These are phyloP conservation scores for Gambusia holbrooki DNA, from an alignment of 2,113 vertebrate genomes.

Conservation along the genomic window DNA sequence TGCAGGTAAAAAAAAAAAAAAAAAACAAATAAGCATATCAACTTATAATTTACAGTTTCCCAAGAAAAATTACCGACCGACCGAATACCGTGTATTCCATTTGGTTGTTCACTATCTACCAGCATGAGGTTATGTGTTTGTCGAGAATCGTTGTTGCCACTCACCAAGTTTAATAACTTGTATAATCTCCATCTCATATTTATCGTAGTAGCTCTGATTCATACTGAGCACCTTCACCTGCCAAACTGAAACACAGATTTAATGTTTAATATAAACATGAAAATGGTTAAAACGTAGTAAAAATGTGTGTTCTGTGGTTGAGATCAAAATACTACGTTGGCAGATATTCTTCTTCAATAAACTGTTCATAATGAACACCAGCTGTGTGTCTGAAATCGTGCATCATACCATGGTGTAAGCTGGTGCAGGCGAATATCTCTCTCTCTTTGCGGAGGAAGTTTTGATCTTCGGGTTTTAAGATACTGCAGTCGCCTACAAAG, in stretches of 20 bases:
- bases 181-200: constrained; percentile 77
- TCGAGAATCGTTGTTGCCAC: neutral
- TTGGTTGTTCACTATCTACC: neutral
- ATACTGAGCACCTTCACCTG: constrained; percentile 71
- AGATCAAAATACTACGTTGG: neutral
- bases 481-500: constrained; percentile 77
- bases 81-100: neutral
- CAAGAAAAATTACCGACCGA: too few relatives aligned
- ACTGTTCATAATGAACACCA: neutral
- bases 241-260: constrained; percentile 58
- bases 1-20: too few relatives aligned
- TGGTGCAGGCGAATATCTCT: constrained; percentile 60
- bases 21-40: too few relatives aligned
- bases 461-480: constrained; percentile 55
- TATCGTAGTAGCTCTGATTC: constrained; percentile 75
- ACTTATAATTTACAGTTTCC: too few relatives aligned
- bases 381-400: neutral
- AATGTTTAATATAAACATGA: neutral
- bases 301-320: neutral
- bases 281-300: neutral
- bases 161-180: constrained; percentile 78
- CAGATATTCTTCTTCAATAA: neutral
- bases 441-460: constrained; percentile 33
- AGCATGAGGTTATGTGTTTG: neutral
- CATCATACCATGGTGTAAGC: constrained; percentile 73